Conservation (phyloP, 2,888 invertebrate genomes). For the Stenodera caucasica region DNA sequence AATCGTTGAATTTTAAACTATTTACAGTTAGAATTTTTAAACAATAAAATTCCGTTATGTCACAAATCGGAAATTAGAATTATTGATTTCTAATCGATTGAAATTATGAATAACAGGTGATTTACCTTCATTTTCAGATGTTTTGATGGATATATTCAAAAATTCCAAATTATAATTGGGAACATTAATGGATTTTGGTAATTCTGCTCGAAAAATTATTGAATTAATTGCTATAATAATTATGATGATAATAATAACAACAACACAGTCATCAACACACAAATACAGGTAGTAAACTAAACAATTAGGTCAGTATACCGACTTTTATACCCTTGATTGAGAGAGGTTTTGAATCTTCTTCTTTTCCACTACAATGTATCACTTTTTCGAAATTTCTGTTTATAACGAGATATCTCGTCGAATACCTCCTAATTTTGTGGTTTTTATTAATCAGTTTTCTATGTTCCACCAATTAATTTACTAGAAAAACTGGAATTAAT, state of each 20-base stretch:
- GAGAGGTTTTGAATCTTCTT: slow-evolving; percentile 29
- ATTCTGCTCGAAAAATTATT: neutral
- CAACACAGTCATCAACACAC: slow-evolving; percentile 12
- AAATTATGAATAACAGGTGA: too few relatives aligned
- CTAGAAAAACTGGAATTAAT: too few relatives aligned
- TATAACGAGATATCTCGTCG: slow-evolving; percentile 3
- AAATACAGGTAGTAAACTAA: slow-evolving; percentile 45
- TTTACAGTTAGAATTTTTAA: too few relatives aligned
- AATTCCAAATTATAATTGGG: neutral
- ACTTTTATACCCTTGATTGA: slow-evolving; percentile 48
- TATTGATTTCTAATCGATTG: too few relatives aligned
- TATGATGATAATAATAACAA: neutral
- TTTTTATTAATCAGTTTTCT: too few relatives aligned
- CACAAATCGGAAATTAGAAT: too few relatives aligned
- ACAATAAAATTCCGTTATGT: too few relatives aligned
- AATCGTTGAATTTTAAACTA: too few relatives aligned
- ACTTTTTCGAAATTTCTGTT: slow-evolving; percentile 25
- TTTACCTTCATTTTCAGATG: slow-evolving; percentile 5
- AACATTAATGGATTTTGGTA: neutral
- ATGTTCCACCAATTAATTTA: too few relatives aligned
- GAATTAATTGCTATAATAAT: neutral
- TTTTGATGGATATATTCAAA: neutral
- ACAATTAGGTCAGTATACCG: slow-evolving; percentile 55
- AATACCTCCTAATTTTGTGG: neutral
- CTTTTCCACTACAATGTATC: neutral